Base-by-base conservation (phyloP, 2,113 vertebrate species). In the Marmota monax region DNA sequence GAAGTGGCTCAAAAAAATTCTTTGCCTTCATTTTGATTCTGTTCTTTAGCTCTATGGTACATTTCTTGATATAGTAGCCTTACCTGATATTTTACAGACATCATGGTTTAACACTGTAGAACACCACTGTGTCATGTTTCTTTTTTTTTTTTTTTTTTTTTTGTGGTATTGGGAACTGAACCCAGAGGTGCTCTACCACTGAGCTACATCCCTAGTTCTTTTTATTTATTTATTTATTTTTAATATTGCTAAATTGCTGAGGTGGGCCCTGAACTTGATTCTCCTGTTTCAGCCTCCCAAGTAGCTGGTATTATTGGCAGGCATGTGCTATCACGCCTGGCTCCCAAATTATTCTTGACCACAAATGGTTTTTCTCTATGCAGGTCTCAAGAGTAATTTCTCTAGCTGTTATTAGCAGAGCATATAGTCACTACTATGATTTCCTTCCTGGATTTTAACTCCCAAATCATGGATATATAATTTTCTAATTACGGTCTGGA, bases 391-490 rank as follows among this genome's bases (percentile, higher is more conserved):
- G 13, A 79, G 17, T 61, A 88, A 92, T 73, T 88, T 93, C 58
- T 45, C 23, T 48, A 94, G 63, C 20, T 39, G 16, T 72, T 32
- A 63, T 2, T 53, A 78, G 32, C 42, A 76, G 39, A 79, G 61
- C 87, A 63, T 17, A 82, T 25, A 78, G n/a, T 61, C 42, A 77
- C 27, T 86, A 73, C 63, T 14, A 56, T 53, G 32, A 88, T 84
- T 96, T 83, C 39, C 45, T 63, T 93, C 80, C 88, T 87, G 45
- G n/a, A 91, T 82, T 82, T 84, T 83, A 93, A 95, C 61, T 88
- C 22, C 45, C 61, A 94, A 48, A 73, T 78, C 74, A 93, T 58
- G 82, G 39, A 73, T 83, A 73, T 83, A 80, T 56, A 39, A 73
- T 84, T 94, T 80, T 90, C 70, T 88, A 88, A 96, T 53, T 94